Conservation (phyloP, 2,888 invertebrate genomes). For the Xylophagus ater region DNA sequence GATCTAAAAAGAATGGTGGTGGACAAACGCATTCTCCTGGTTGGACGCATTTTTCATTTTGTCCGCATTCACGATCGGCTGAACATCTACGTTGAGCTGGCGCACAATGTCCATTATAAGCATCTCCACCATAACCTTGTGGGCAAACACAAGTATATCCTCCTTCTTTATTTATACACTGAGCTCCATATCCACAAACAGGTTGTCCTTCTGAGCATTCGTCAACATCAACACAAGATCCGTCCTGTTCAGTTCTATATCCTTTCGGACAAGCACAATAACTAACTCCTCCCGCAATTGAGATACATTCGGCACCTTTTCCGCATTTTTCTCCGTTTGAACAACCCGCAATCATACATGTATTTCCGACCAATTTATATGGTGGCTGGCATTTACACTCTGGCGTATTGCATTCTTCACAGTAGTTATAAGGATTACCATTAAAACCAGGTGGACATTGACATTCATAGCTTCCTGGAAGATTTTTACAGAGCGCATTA, state of each 20-base stretch:
- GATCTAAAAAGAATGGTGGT: constrained; percentile 79
- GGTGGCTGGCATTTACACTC: constrained; percentile 82
- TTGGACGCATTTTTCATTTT: constrained; percentile 83
- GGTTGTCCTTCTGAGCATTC: constrained; percentile 68
- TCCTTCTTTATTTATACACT: constrained; percentile 70
- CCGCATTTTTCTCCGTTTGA: constrained; percentile 71
- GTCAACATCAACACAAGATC: constrained; percentile 75
- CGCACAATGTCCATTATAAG: constrained; percentile 70
- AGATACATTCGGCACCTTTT: constrained; percentile 78
- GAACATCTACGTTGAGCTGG: constrained; percentile 73
- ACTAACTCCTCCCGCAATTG: constrained; percentile 79
- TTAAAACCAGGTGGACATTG: constrained; percentile 79
- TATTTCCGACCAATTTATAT: constrained; percentile 71
- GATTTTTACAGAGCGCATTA: constrained; percentile 82
- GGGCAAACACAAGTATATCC: constrained; percentile 73
- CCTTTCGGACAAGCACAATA: constrained; percentile 90
- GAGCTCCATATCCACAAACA: constrained; percentile 76
- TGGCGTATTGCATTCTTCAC: constrained; percentile 72
- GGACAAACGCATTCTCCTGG: constrained; percentile 87
- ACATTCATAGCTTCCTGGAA: constrained; percentile 88
- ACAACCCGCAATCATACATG: constrained; percentile 76
- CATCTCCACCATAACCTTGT: constrained; percentile 68
- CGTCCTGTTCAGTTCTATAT: constrained; percentile 61
- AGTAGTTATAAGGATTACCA: constrained; percentile 79
- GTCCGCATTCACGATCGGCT: constrained; percentile 68